Evolutionary conservation across 2,113 vertebrate genomes (phyloP), one percentile per base, ranked within the genome.

Genomic region (Calyptomena viridis): DNA sequence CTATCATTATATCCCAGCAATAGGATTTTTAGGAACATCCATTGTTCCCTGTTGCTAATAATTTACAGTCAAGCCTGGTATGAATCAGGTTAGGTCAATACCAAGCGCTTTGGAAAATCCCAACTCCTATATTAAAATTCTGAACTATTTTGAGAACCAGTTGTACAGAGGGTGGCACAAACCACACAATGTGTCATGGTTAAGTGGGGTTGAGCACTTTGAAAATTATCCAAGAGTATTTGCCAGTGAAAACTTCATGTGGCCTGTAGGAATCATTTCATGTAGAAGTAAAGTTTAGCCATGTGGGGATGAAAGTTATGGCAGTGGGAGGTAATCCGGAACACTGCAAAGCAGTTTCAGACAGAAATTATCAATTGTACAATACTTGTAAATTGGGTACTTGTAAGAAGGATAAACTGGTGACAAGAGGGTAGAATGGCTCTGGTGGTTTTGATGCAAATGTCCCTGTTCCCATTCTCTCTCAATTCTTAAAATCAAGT

Each of bases 1-100:
- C 47, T 59, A 7, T 52, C 69, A 47, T 78, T 71, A 52, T 18
- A 17, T 46, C 67, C 49, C 37, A 73, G 62, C 0, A 0, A 50
- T 47, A 40, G 53, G 74, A 73, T 76, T 96, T 96, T 75, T 71
- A 95, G 87, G 78, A 85, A 39, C 40, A 28, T 75, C 87, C 53
- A 44, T 82, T 66, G 35, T 56, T 94, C 35, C 56, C 69, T 9
- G 12, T 72, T 84, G 77, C 39, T 87, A 87, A 40, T 50, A 53
- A 62, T 40, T 72, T 74, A 23, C 55, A 62, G 46, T 24, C 2
- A 1, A 91, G 44, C 71, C 37, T 5, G 2, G 10, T 49, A 46
- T 68, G 74, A 87, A 50, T 69, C 49, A 28, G 58, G 58, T 73
- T 64, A 60, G 71, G 62, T 87, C 77, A 72, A 42, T 81, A 74